Percentiles rank a stretch among this genome's conserved stretches.
Conservation (phyloP, 1,140 invertebrate genomes). For the Stratiolaelaps scimitus region DNA sequence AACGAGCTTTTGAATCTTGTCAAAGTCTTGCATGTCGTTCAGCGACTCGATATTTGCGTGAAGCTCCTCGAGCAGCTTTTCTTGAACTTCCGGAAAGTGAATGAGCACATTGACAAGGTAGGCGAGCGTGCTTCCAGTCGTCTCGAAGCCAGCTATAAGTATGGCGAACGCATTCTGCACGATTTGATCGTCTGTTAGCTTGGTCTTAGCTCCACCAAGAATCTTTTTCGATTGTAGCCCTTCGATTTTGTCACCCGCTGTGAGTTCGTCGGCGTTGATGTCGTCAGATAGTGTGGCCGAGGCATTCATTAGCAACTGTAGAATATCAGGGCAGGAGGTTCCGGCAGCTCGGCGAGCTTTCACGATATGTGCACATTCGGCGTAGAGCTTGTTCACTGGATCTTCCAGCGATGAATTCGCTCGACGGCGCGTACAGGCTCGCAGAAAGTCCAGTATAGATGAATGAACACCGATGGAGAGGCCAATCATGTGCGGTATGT, state of each 20-base stretch:
- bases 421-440: neutral
- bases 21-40: neutral
- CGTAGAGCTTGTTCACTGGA: neutral
- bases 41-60: neutral
- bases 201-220: neutral
- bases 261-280: neutral
- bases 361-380: neutral
- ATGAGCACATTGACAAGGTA: neutral
- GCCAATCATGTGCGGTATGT: neutral
- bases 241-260: neutral
- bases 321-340: neutral
- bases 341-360: neutral
- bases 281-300: neutral
- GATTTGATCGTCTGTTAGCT: slow-evolving; percentile 19
- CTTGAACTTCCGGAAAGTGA: neutral
- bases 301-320: slow-evolving; percentile 8
- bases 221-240: neutral
- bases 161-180: slow-evolving; percentile 20
- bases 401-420: neutral
- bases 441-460: neutral
- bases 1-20: neutral
- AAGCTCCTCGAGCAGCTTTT: neutral
- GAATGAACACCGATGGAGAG: neutral
- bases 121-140: neutral
- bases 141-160: neutral